Evolutionary conservation across 2,797 vertebrate genomes (phyloP), one percentile per base, ranked within the genome.

Genomic region (Luscinia megarhynchos): DNA sequence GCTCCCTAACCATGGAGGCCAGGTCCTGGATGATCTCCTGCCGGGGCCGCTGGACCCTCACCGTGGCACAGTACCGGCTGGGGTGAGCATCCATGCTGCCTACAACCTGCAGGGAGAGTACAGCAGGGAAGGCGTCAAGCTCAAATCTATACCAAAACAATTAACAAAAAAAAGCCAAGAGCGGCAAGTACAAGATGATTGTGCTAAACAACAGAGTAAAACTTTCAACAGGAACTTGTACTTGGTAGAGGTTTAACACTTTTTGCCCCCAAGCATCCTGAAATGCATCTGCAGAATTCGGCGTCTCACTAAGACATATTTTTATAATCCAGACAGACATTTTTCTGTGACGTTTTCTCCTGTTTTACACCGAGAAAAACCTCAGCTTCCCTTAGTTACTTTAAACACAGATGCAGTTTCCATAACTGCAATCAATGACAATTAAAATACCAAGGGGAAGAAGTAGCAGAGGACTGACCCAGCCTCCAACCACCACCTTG

Each of bases 81-180:
- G 99, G 99, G 78, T 99, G 99, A 81, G 99, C 99, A 59, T 99
- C 99, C 99, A 99, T 99, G 91, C 99, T 99, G 90, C 99, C 99
- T 70, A 99, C 99, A 97, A 99, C 99, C 99, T 99, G 93, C 11
- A 63, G 66, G 64, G 73, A 88, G 15, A 55, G 53, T 6, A 75
- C 21, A 54, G 21, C 48, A 95, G 55, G 14, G 30, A 59, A 58
- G 41, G 22, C 9, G 66, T 84, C 62, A 11, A 80, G 46, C 67
- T 45, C 24, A 84, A 82, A 88, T 40, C 48, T 27, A 53, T 0
- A n/a, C 22, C 14, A 34, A 48, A 32, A 64, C 4, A n/a, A 7
- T 10, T 3, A 38, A 57, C 2, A 57, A 59, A 45, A 66, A 66
- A 66, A 22, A 54, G 46, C 63, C 87, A 62, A 40, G 70, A 34